phyloP scores from a whole-genome alignment of 2,797 vertebrate genomes.

The Malacoctenus gilli region DNA sequence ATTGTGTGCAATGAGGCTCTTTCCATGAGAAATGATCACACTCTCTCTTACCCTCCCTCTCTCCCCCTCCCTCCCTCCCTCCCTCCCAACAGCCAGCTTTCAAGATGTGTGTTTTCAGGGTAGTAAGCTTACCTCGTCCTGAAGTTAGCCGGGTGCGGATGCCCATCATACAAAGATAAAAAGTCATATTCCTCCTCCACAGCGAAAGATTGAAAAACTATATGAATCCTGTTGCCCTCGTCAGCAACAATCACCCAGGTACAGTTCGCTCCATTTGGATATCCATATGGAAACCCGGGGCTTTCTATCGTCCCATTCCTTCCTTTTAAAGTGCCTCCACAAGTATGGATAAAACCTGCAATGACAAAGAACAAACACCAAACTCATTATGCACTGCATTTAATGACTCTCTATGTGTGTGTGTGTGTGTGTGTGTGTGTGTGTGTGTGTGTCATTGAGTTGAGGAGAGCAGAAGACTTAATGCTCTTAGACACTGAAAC shows the following conservation, averaged over 20 bases:
- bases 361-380: slow-evolving; percentile 38
- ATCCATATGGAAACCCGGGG: slow-evolving; percentile 97
- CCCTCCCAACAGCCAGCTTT: slow-evolving; percentile 43
- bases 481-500: not conserved
- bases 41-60: slow-evolving; percentile 25
- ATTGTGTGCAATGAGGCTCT: slow-evolving; percentile 57
- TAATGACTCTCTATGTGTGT: not conserved
- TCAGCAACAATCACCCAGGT: slow-evolving; percentile 98
- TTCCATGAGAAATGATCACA: slow-evolving; percentile 38
- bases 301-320: slow-evolving; percentile 98
- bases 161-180: slow-evolving; percentile 97
- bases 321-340: slow-evolving; percentile 97
- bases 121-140: slow-evolving; percentile 87
- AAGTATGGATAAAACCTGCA: slow-evolving; percentile 97
- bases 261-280: slow-evolving; percentile 99
- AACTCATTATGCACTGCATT: slow-evolving; percentile 28
- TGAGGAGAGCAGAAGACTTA: not conserved
- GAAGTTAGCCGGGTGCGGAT: slow-evolving; percentile 95
- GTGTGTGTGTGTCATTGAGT: not conserved
- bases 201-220: slow-evolving; percentile 98
- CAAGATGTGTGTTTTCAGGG: slow-evolving; percentile 34
- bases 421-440: not conserved
- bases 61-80: slow-evolving; percentile 17
- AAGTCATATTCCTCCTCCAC: slow-evolving; percentile 99
- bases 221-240: slow-evolving; percentile 96